Evolutionary conservation across 2,888 invertebrate species (phyloP).

Genomic region (Leptopilina myrica): DNA sequence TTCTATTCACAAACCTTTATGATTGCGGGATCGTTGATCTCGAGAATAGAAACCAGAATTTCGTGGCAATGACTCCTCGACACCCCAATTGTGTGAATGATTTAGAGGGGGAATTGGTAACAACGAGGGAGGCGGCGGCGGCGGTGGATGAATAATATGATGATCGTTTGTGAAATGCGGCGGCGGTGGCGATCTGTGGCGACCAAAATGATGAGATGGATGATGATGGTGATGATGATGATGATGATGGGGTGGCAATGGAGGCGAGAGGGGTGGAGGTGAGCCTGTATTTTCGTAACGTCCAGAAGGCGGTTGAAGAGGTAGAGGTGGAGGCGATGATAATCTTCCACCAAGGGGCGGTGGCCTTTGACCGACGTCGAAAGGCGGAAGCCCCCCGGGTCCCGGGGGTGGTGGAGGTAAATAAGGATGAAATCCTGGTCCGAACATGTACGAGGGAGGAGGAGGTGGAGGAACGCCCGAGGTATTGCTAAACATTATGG

Average conservation of each 20-base stretch:
- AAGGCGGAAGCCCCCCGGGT: slow-evolving; percentile 66
- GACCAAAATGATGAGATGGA: slow-evolving; percentile 54
- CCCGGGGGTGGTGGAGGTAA: slow-evolving; percentile 79
- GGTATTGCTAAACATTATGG: slow-evolving; percentile 77
- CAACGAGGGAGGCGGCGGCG: slow-evolving; percentile 74
- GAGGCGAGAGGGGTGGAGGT: slow-evolving; percentile 71
- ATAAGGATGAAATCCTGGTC: slow-evolving; percentile 80
- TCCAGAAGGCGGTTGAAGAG: slow-evolving; percentile 78
- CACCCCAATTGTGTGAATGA: slow-evolving; percentile 61
- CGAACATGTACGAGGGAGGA: slow-evolving; percentile 76
- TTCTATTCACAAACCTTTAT: slow-evolving; percentile 71
- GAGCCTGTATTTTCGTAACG: slow-evolving; percentile 66
- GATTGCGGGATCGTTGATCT: slow-evolving; percentile 68
- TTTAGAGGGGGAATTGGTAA: slow-evolving; percentile 69
- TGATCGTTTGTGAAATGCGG: slow-evolving; percentile 74
- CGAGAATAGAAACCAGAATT: slow-evolving; percentile 65
- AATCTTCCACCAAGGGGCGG: slow-evolving; percentile 75
- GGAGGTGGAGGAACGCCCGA: slow-evolving; percentile 77
- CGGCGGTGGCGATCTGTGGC: slow-evolving; percentile 70
- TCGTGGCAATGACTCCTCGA: slow-evolving; percentile 68
- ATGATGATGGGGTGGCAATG: slow-evolving; percentile 61
- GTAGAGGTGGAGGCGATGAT: slow-evolving; percentile 80
- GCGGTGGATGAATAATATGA: slow-evolving; percentile 60
- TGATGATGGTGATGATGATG: slow-evolving; percentile 63
- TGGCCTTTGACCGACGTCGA: slow-evolving; percentile 75